Evolutionary conservation across 1,140 invertebrate genomes (phyloP), one percentile per base, ranked within the genome.

Genomic region (Platyscapa corneri): DNA sequence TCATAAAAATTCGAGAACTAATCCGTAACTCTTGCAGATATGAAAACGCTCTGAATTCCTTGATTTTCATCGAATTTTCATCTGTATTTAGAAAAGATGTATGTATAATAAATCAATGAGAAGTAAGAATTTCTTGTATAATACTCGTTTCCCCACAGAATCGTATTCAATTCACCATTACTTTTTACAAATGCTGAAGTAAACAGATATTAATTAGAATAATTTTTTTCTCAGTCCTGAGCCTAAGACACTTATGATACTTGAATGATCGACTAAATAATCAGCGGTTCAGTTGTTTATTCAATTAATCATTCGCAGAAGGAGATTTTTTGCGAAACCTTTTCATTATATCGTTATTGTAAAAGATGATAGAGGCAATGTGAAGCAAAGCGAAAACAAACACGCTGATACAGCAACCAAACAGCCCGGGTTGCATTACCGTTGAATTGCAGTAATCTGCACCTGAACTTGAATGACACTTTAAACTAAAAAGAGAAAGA

Each of bases 401-500:
- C 70, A 42, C 23, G 8, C 70, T 74, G 37, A 42, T 74, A 42
- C 23, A 74, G 23, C 70, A 74, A 39, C 23, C 37, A 42, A 74
- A 74, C 70, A 74, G 42, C 37, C 20, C n/a, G 18, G 70, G 70
- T 74, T 42, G 70, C 70, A 74, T 74, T 74, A 74, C 37, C 37
- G 37, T 74, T 8, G 39, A 74, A 74, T 74, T 74, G 37, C 37
- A 42, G 70, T 74, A 74, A 74, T 74, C 70, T 74, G 39, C 42
- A 39, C 70, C 70, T 74, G 37, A 74, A 74, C 70, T 74, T 39
- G 70, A 74, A 74, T 42, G 70, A n/a, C 27, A 42, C 70, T 42
- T 74, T 74, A 74, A 74, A 74, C 70, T 42, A 42, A 42, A 74
- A 74, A 74, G 27, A 74, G 37, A 74, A 42, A 27, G 37, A 74